Base-by-base conservation (phyloP, 1,140 invertebrate genomes). In the Vollenhovia emeryi region DNA sequence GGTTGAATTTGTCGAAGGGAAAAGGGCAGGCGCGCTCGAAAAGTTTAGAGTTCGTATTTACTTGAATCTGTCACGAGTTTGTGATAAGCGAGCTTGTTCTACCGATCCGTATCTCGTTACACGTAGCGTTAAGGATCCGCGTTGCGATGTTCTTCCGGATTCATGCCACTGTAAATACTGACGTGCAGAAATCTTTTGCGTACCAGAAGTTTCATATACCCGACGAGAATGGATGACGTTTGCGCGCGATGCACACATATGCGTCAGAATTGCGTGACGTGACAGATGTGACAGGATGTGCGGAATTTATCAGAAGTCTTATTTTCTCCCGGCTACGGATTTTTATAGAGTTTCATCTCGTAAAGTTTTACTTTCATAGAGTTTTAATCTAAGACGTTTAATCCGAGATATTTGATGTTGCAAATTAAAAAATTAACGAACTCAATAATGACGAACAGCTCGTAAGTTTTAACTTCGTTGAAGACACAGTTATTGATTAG, bases 221-320 rank as follows among this genome's bases (percentile, higher is more conserved):
- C 52, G 66, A 57, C 64, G 50, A 80, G 68, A 71, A 73, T 82
- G 36, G 78, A 73, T 73, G 66, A 82, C 66, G 66, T 73, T 82
- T 71, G 50, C 78, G 66, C 50, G 48, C 78, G 78, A 71, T 43
- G 64, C 55, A 74, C 66, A 57, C 45, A 27, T 21, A 75, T 36
- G 45, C 52, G 21, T 21, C 21, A 45, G 73, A 82, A 82, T 82
- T 73, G 78, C 50, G 36, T 50, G 78, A 73, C 50, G 66, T 45
- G 36, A 78, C 74, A 48, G 74, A 62, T 78, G 33, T 62, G 27
- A 48, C 62, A 33, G 66, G 9, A 57, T 24, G 50, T 69, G 55
- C 33, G 13, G 64, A 27, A 71, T 80, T 52, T 57, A 71, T 80
- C 78, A 71, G n/a, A 40, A 57, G 50, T 71, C 33, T 71, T 71